Percentiles rank a stretch among this genome's conserved stretches.
Conservation (phyloP, 1,140 invertebrate genomes). For the Amphibalanus amphitrite region DNA sequence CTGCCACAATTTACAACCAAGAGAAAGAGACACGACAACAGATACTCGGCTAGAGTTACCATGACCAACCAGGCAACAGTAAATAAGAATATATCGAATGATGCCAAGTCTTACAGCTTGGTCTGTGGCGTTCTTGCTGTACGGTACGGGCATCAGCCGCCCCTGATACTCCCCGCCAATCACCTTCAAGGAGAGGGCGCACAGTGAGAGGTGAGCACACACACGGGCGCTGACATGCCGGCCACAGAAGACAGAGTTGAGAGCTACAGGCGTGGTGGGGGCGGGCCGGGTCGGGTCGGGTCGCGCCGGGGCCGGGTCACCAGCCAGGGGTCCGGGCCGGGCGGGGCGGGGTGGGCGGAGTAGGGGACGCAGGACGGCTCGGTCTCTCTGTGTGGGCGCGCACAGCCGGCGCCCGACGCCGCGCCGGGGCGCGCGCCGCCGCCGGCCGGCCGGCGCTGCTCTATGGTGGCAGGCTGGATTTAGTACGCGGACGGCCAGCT, state of each 20-base stretch:
- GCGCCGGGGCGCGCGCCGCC: too few species aligned
- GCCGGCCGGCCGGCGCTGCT: too few species aligned
- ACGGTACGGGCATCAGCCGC: constrained; percentile 95
- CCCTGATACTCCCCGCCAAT: constrained; percentile 99
- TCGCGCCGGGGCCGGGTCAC: too few species aligned
- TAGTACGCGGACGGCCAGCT: too few species aligned
- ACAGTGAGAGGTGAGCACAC: neutral
- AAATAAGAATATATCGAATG: constrained; percentile 27
- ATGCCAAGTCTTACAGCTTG: constrained; percentile 77
- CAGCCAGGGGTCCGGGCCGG: neutral
- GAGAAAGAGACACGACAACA: constrained; percentile 10
- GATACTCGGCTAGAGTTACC: neutral
- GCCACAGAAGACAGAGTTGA: neutral
- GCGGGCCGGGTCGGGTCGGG: neutral
- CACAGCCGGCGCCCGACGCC: too few species aligned
- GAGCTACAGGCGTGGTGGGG: neutral
- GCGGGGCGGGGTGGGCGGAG: neutral
- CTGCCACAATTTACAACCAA: neutral
- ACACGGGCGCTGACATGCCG: neutral
- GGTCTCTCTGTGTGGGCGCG: too few species aligned
- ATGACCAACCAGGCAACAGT: constrained; percentile 11
- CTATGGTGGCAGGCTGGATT: too few species aligned
- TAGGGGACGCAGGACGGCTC: neutral
- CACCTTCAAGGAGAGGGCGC: constrained; percentile 22
- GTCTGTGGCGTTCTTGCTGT: constrained; percentile 98